Evolutionary conservation across 2,797 vertebrate species (phyloP).

Genomic region (Clarias platycephalus): DNA sequence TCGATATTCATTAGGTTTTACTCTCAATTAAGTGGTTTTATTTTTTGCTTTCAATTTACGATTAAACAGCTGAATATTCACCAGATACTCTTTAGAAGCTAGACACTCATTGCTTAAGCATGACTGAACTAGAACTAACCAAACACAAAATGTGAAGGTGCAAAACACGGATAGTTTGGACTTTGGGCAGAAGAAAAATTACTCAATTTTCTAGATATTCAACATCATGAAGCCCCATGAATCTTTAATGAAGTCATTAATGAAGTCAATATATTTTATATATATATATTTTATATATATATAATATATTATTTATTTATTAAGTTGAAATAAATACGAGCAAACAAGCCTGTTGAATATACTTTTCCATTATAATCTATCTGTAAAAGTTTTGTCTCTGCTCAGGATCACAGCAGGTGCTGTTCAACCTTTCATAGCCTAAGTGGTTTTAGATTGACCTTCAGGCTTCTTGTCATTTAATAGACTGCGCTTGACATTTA

Average conservation of each 20-base stretch:
- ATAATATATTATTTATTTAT: neutral
- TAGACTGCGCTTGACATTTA: slow-evolving; percentile 58
- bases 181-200: no score
- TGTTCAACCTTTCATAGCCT: slow-evolving; percentile 46
- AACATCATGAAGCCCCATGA: no score
- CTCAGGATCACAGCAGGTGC: slow-evolving; percentile 35
- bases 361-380: neutral
- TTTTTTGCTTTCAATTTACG: neutral
- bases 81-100: neutral
- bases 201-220: no score
- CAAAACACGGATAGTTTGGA: no score
- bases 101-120: neutral
- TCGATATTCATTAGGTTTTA: neutral
- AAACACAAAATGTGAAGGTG: no score
- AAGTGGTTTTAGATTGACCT: slow-evolving; percentile 45
- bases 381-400: slow-evolving; percentile 25
- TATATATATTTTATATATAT: no score
- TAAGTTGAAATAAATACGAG: neutral
- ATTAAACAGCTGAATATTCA: neutral
- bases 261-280: no score
- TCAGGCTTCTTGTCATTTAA: slow-evolving; percentile 52
- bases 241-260: no score
- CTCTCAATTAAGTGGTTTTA: neutral
- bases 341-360: neutral
- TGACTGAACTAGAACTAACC: no score